Conservation (phyloP, 2,113 vertebrate species). For the Symphodus melops region DNA sequence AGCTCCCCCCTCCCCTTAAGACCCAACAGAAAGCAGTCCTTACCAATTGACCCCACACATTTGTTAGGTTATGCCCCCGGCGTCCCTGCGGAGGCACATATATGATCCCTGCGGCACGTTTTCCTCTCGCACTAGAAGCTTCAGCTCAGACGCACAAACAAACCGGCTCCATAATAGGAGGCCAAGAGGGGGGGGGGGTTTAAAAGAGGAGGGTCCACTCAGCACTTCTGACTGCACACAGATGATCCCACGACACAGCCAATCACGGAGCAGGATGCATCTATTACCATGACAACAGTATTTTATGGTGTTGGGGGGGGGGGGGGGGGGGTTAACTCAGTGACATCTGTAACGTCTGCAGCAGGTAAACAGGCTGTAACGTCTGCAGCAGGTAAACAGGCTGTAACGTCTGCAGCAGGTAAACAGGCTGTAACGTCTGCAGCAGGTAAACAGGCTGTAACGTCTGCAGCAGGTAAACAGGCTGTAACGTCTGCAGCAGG, state of each 20-base stretch:
- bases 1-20: background rate
- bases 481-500: no score
- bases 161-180: conserved; percentile 78
- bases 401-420: no score
- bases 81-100: conserved; percentile 78
- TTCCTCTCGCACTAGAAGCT: conserved; percentile 79
- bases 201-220: conserved; percentile 82
- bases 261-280: conserved; percentile 58
- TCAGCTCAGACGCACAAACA: conserved; percentile 81
- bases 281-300: conserved; percentile 66
- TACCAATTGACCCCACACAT: conserved; percentile 89
- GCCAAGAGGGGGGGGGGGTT: conserved; percentile 52
- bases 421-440: no score
- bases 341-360: background rate
- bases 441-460: no score
- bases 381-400: no score
- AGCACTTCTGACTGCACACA: conserved; percentile 80
- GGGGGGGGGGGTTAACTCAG: background rate
- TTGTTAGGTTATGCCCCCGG: conserved; percentile 83
- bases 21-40: conserved; percentile 66
- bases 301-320: background rate
- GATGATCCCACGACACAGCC: conserved; percentile 59
- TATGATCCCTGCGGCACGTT: conserved; percentile 73
- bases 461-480: no score
- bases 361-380: no score